phyloP scores from a whole-genome alignment of 2,888 invertebrate genomes.

The Stenotaenia linearis region DNA sequence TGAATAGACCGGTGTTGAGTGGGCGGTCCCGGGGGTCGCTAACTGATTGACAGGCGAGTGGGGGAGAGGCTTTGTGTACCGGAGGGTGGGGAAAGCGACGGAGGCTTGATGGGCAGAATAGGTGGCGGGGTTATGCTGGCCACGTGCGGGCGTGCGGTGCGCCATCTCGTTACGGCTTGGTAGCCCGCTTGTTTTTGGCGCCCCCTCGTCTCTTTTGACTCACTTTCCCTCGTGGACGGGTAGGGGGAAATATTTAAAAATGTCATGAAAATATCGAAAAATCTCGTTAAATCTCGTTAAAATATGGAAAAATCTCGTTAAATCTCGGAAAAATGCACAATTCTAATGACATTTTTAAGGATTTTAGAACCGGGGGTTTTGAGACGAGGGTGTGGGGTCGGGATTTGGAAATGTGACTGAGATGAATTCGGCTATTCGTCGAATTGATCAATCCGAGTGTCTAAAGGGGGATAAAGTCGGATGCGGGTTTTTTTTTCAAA shows the following conservation, averaged over 20 bases:
- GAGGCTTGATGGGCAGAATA: not conserved
- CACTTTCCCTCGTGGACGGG: no score
- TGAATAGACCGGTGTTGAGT: not conserved
- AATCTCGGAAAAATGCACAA: not conserved
- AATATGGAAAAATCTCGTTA: no score
- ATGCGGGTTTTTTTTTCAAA: no score
- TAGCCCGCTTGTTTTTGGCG: not conserved
- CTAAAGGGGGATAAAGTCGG: not conserved
- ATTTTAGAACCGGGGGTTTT: not conserved
- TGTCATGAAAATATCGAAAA: no score
- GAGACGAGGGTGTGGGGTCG: not conserved
- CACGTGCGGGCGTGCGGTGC: constrained; percentile 9
- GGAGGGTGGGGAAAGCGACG: no score
- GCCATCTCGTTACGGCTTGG: not conserved
- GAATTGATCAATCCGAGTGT: not conserved
- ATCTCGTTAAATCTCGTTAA: no score
- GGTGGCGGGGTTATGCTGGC: not conserved
- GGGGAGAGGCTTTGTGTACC: not conserved
- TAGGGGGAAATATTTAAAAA: no score
- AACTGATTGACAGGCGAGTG: not conserved
- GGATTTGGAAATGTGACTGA: not conserved
- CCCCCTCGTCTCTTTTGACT: not conserved
- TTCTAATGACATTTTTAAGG: not conserved
- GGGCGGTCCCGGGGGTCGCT: not conserved
- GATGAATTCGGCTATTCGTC: not conserved